Conservation (phyloP, 2,888 invertebrate species). For the Phrixothrix hirtus region DNA sequence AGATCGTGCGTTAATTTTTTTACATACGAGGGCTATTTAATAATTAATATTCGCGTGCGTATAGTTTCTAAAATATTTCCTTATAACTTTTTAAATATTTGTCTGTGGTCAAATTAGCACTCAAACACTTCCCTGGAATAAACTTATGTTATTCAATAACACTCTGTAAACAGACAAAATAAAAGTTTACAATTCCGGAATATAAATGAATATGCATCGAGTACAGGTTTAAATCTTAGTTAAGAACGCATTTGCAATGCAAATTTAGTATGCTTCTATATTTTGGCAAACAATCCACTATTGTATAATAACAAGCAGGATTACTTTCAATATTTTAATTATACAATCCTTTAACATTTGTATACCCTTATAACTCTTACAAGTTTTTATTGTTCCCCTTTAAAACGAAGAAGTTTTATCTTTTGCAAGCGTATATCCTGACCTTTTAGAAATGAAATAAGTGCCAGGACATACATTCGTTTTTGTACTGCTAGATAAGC, state of each 20-base stretch:
- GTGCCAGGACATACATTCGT: conserved; percentile 25
- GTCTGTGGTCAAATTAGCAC: no score
- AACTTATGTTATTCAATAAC: conserved; percentile 5
- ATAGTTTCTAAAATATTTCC: no score
- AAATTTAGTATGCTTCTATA: conserved; percentile 50
- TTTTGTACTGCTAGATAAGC: conserved; percentile 23
- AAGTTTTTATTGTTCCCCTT: not conserved
- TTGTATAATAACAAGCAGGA: conserved; percentile 10
- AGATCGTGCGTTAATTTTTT: no score
- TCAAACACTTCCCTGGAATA: not conserved
- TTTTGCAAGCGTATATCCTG: conserved; percentile 12
- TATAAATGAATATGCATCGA: conserved; percentile 49
- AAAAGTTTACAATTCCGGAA: conserved; percentile 7
- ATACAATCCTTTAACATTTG: conserved; percentile 1
- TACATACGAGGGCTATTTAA: no score
- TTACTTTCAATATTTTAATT: conserved; percentile 15
- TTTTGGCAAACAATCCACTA: conserved; percentile 45
- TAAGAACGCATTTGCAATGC: conserved; percentile 54
- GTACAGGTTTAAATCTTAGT: conserved; percentile 50
- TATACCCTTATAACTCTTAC: not conserved
- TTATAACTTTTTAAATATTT: no score
- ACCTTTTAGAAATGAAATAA: conserved; percentile 30
- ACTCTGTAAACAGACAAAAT: conserved; percentile 7
- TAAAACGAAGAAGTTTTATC: conserved; percentile 8
- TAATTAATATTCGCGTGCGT: no score